These are phyloP conservation scores for Chloropsis cyanopogon DNA, from an alignment of 2,113 vertebrate species.

Conservation along the genomic window DNA sequence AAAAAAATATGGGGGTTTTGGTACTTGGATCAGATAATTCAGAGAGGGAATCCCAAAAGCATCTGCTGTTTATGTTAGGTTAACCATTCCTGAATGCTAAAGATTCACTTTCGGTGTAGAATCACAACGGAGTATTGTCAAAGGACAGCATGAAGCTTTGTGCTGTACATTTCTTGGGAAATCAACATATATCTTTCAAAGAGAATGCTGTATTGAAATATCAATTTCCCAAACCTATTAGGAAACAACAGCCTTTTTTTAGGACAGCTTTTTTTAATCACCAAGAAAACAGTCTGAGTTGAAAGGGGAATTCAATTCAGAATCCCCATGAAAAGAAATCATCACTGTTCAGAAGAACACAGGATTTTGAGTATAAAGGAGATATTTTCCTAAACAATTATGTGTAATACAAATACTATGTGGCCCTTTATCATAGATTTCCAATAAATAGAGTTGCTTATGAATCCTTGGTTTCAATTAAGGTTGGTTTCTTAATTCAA, in stretches of 20 bases:
- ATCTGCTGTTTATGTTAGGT: neutral
- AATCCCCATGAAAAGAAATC: neutral
- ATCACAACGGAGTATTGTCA: neutral
- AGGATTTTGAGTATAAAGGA: neutral
- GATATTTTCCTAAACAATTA: neutral
- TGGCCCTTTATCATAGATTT: neutral
- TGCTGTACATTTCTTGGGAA: neutral
- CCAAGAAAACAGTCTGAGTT: neutral
- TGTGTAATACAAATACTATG: neutral
- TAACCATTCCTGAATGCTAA: neutral
- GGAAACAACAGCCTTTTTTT: neutral
- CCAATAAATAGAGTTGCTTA: neutral
- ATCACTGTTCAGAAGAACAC: neutral
- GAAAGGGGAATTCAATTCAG: neutral
- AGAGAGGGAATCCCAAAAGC: neutral
- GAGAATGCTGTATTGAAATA: neutral
- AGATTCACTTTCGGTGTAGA: neutral
- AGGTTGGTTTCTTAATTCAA: neutral
- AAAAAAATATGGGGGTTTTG: rapidly evolving
- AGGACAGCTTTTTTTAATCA: neutral
- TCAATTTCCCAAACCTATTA: neutral
- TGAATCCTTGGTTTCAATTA: neutral
- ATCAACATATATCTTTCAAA: neutral
- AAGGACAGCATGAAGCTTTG: neutral
- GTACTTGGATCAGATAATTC: neutral